A percentile compares a stretch with the other conserved stretches of the same genome.
phyloP scores from a whole-genome alignment of 2,797 vertebrate species.

The Scolopax rusticola region DNA sequence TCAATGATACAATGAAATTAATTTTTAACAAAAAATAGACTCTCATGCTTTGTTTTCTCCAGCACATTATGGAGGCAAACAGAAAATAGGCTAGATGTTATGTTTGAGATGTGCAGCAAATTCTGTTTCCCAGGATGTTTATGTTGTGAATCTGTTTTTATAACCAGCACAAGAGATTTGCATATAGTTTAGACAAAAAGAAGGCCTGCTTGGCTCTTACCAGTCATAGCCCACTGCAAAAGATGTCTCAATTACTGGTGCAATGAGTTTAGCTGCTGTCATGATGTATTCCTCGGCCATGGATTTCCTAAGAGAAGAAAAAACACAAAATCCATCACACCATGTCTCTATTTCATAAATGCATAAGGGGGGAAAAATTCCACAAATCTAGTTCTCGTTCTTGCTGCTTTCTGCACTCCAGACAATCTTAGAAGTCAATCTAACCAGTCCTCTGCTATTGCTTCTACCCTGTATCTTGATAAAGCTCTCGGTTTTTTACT shows the following conservation, averaged over 20 bases:
- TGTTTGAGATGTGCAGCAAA: not conserved
- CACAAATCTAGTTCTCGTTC: not conserved
- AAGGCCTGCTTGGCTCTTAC: constrained; percentile 73
- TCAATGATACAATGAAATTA: not conserved
- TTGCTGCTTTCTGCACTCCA: not conserved
- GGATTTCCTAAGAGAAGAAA: constrained; percentile 82
- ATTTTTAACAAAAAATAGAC: not conserved
- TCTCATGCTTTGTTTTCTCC: not conserved
- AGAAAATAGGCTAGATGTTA: not conserved
- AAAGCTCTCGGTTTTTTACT: not conserved
- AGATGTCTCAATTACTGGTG: constrained; percentile 91
- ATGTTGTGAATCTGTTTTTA: not conserved
- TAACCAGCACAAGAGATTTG: not conserved
- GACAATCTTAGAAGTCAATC: not conserved
- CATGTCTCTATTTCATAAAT: not conserved
- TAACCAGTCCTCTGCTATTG: not conserved
- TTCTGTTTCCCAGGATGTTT: not conserved
- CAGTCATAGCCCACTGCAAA: constrained; percentile 97
- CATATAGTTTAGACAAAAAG: not conserved
- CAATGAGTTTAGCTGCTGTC: constrained; percentile 96
- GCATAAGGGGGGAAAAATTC: fast-evolving
- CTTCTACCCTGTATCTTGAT: not conserved
- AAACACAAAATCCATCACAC: not conserved
- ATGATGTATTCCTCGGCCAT: constrained; percentile 96
- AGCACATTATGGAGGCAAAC: not conserved